A percentile compares a stretch with the other conserved stretches of the same genome.
These are phyloP conservation scores for Desoria tigrina DNA, from an alignment of 2,888 invertebrate species.

Conservation along the genomic window DNA sequence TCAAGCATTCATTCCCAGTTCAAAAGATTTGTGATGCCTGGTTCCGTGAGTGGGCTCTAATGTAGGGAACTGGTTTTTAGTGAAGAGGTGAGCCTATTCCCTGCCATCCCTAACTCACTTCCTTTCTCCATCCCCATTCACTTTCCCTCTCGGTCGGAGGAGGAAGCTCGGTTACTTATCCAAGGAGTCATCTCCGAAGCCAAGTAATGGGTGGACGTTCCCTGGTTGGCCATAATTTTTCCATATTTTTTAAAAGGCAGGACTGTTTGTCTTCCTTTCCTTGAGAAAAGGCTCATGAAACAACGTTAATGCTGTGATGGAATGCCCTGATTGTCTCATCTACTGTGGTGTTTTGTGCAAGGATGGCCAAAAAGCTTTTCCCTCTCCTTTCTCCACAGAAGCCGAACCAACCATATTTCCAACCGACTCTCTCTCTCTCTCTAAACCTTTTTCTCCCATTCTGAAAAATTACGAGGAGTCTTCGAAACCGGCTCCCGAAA, in stretches of 20 bases:
- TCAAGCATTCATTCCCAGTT: constrained; percentile 39
- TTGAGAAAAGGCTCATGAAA: no score
- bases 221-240: constrained; percentile 5
- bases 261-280: no score
- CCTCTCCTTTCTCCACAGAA: no score
- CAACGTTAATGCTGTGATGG: no score
- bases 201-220: background rate
- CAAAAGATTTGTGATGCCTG: constrained; percentile 47
- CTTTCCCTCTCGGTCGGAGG: background rate
- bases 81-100: background rate
- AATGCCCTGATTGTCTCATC: no score
- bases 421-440: no score
- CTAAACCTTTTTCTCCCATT: no score
- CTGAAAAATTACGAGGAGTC: no score
- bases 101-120: background rate
- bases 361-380: no score
- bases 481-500: no score
- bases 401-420: no score
- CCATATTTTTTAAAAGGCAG: constrained; percentile 6
- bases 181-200: background rate
- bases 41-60: constrained; percentile 26
- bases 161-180: background rate
- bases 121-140: background rate
- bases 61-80: background rate
- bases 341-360: no score